Base-by-base conservation (phyloP, 2,797 vertebrate species). In the Sylvia borin region DNA sequence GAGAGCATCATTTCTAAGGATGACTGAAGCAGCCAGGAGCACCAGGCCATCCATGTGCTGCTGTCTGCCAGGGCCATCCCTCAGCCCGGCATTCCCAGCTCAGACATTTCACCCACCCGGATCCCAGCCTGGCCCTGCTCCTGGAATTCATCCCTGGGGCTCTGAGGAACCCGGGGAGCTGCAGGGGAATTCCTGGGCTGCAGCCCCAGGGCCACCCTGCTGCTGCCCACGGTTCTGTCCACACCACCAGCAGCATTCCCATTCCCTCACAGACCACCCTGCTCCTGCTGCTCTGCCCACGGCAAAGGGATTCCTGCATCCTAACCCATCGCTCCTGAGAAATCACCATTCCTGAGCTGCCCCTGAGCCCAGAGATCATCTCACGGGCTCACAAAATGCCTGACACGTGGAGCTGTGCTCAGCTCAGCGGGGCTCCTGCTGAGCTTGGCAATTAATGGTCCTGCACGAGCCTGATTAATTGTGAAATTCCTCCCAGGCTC, bases 1-100 rank as follows among this genome's bases (percentile, higher is more conserved):
- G 82, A 97, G 94, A 32, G 74, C 71, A 90, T 93, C 88, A 47
- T 96, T 96, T 96, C 93, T 90, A 95, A 95, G 66, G 93, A 75
- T 95, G 90, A 95, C 92, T 95, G 16, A 78, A 80, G 82, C 3
- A 78, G 79, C 66, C 87, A 60, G 83, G 14, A 72, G 40, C 85
- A 29, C 66, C 29, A 50, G 22, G 34, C 76, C 70, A 40, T 88
- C 61, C 36, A 66, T 55, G 95, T 60, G 55, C 89, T 76, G 91
- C 25, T 94, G 89, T 34, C 89, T 55, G 77, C 7, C 22, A 68
- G 53, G 55, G 75, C 58, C 88, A 90, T 92, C 92, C 83, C 76
- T 92, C 92, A 88, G 92, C 78, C 51, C 8, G 2, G 68, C 48
- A 1, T 19, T 72, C 79, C 80, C 90, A 19, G 43, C 19, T 68